A percentile compares a stretch with the other conserved stretches of the same genome.
These are phyloP conservation scores for Atta colombica DNA, from an alignment of 1,140 invertebrate genomes.

Conservation along the genomic window DNA sequence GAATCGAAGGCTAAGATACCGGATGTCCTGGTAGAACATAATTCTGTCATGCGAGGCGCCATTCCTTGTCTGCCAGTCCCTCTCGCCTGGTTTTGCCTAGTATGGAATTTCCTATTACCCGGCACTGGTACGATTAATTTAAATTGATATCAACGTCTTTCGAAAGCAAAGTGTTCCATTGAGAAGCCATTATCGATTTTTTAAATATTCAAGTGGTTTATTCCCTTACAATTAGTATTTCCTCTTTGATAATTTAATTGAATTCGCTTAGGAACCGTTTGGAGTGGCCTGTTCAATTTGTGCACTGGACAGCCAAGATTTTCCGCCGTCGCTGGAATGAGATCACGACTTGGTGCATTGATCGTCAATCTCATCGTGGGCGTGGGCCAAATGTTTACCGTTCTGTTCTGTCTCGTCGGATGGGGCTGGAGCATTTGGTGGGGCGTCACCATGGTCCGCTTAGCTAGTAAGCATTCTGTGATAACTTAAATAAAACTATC, in stretches of 20 bases:
- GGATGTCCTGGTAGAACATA: conserved; percentile 91
- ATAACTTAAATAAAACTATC: not conserved
- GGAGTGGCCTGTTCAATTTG: conserved; percentile 94
- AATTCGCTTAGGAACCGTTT: conserved; percentile 91
- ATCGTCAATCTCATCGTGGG: conserved; percentile 95
- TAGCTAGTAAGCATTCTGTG: conserved; percentile 89
- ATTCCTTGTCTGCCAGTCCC: conserved; percentile 95
- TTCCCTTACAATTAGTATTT: not conserved
- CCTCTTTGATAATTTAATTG: not conserved
- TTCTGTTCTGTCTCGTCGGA: conserved; percentile 97
- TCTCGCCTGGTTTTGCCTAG: conserved; percentile 94
- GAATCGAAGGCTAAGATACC: conserved; percentile 94
- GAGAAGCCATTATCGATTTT: not conserved
- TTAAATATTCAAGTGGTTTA: not conserved
- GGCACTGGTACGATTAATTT: conserved; percentile 90
- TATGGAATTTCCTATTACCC: conserved; percentile 94
- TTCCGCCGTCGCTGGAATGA: conserved; percentile 90
- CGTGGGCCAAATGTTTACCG: conserved; percentile 94
- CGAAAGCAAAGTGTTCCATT: not conserved
- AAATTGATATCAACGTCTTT: not conserved
- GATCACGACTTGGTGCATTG: conserved; percentile 91
- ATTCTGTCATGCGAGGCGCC: conserved; percentile 94
- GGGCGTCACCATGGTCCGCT: conserved; percentile 95
- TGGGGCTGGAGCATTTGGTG: conserved; percentile 99
- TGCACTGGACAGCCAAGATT: conserved; percentile 96